These are phyloP conservation scores for Hippocampus comes DNA, from an alignment of 2,113 vertebrate species.

Conservation along the genomic window DNA sequence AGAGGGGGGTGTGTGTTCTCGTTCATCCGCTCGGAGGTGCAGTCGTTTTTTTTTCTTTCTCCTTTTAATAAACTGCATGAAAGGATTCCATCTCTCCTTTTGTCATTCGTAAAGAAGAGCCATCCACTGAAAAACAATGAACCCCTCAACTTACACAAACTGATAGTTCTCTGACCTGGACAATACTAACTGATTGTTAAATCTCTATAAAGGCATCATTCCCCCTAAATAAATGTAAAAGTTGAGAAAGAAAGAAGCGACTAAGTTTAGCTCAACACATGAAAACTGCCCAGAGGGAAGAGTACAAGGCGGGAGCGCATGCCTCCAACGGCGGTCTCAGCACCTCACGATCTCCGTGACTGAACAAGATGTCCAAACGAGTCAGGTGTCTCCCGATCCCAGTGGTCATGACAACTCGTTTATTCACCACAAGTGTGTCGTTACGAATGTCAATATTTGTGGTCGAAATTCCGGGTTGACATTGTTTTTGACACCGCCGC, in stretches of 20 bases:
- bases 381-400: background rate
- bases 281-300: background rate
- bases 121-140: too few relatives aligned
- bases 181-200: background rate
- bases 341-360: background rate
- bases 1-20: too few relatives aligned
- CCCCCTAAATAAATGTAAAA: background rate
- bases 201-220: background rate
- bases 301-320: background rate
- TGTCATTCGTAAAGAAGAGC: too few relatives aligned
- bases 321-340: background rate
- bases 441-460: background rate
- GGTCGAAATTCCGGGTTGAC: background rate
- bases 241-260: background rate
- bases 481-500: constrained; percentile 2
- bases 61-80: too few relatives aligned
- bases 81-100: too few relatives aligned
- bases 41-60: too few relatives aligned
- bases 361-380: background rate
- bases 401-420: background rate
- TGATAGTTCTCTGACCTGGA: background rate
- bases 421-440: background rate
- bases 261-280: background rate
- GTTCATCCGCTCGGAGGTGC: too few relatives aligned
- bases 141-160: background rate